Conservation (phyloP, 2,797 vertebrate species). For the Oryzias dopingdopingensis region DNA sequence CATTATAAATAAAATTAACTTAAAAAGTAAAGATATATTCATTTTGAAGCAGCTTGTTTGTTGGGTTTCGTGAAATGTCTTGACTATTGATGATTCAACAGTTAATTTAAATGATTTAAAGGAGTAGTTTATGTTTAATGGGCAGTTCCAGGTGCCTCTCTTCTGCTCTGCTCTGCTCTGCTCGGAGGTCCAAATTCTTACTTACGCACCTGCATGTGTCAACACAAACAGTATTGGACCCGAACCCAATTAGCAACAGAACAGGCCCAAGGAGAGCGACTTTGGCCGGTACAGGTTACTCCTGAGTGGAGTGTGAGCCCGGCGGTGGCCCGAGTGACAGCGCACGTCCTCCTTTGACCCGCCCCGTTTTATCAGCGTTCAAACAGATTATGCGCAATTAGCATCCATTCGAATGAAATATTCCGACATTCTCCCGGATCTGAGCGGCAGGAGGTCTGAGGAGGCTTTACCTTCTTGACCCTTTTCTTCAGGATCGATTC, state of each 20-base stretch:
- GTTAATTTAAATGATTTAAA: too few relatives aligned
- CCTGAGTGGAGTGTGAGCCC: too few relatives aligned
- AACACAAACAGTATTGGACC: slow-evolving; percentile 21
- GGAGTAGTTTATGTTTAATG: not conserved
- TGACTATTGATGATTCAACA: too few relatives aligned
- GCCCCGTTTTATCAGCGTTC: slow-evolving; percentile 45
- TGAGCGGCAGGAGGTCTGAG: not conserved
- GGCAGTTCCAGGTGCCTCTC: not conserved
- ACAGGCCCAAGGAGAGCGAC: slow-evolving; percentile 14
- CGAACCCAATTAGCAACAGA: slow-evolving; percentile 4
- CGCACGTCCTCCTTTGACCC: slow-evolving; percentile 30
- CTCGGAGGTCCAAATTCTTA: not conserved
- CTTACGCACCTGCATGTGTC: slow-evolving; percentile 31
- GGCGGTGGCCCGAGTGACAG: too few relatives aligned
- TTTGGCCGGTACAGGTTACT: not conserved
- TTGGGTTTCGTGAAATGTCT: too few relatives aligned
- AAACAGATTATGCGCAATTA: slow-evolving; percentile 39
- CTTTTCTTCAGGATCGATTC: slow-evolving; percentile 95
- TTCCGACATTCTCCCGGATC: not conserved
- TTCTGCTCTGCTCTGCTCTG: not conserved
- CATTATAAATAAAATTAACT: too few relatives aligned
- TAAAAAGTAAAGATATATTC: too few relatives aligned
- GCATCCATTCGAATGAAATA: slow-evolving; percentile 7
- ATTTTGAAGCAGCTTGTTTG: too few relatives aligned
- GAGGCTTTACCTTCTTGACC: slow-evolving; percentile 84